These are phyloP conservation scores for Zygaena filipendulae DNA, from an alignment of 2,888 invertebrate genomes.

Conservation along the genomic window DNA sequence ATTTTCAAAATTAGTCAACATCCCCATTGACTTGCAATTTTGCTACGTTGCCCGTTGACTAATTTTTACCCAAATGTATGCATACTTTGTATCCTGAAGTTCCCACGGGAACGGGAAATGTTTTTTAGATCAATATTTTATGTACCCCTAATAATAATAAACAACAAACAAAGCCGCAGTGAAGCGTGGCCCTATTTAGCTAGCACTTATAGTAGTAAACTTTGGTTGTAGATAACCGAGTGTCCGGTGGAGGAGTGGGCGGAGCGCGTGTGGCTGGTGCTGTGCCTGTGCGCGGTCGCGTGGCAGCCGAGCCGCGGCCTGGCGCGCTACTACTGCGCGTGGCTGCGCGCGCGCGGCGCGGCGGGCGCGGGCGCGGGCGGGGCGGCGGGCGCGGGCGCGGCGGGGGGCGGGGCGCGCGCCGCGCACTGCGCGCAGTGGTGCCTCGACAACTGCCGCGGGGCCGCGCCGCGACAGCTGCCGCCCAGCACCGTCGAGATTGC, in stretches of 20 bases:
- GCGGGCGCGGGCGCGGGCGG: conserved; percentile 19
- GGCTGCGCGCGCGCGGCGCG: conserved; percentile 44
- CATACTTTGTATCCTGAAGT: too few species aligned
- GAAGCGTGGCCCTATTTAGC: too few species aligned
- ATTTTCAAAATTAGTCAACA: too few species aligned
- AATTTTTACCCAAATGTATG: too few species aligned
- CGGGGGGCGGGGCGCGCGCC: conserved; percentile 31
- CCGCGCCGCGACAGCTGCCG: conserved; percentile 84
- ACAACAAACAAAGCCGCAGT: too few species aligned
- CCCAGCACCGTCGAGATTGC: conserved; percentile 95
- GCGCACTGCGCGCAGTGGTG: conserved; percentile 95
- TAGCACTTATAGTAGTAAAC: too few species aligned
- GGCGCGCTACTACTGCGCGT: conserved; percentile 78
- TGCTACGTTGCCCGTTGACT: too few species aligned
- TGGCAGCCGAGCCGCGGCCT: conserved; percentile 90
- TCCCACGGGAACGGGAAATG: too few species aligned
- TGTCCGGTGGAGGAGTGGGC: conserved; percentile 88
- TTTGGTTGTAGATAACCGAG: conserved; percentile 76
- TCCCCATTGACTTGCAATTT: too few species aligned
- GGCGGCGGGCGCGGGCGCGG: conserved; percentile 14
- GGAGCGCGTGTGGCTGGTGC: conserved; percentile 87
- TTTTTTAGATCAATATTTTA: too few species aligned
- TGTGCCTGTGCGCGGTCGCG: conserved; percentile 90
- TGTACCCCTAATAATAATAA: too few species aligned
- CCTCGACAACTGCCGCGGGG: conserved; percentile 90